phyloP scores from a whole-genome alignment of 1,140 invertebrate species.

The Gryllus bimaculatus region DNA sequence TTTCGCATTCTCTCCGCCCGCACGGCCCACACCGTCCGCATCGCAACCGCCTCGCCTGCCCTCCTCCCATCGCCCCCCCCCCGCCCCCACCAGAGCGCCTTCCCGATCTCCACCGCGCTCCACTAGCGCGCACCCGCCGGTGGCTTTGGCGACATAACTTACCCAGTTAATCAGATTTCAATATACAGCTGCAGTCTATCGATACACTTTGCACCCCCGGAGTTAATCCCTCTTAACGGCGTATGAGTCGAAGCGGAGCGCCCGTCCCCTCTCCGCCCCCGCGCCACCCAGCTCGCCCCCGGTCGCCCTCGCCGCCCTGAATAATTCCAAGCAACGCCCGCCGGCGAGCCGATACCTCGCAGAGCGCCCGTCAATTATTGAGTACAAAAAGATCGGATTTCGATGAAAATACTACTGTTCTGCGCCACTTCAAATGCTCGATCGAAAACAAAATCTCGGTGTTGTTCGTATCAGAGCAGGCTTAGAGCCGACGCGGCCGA shows the following conservation, averaged over 20 bases:
- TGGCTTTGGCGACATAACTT: conserved; percentile 1
- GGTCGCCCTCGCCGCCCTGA: not conserved
- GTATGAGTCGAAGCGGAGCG: not conserved
- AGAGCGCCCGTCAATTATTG: not conserved
- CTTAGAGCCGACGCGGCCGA: not conserved
- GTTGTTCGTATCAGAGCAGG: not conserved
- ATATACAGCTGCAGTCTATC: not conserved
- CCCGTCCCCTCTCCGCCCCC: no score
- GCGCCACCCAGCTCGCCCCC: no score
- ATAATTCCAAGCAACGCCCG: not conserved
- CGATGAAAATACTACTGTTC: not conserved
- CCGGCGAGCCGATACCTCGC: not conserved
- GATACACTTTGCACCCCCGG: not conserved
- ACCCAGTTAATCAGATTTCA: conserved; percentile 4
- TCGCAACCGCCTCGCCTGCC: not conserved
- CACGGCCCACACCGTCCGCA: not conserved
- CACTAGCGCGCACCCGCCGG: not conserved
- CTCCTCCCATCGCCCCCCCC: no score
- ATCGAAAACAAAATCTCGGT: conserved; percentile 1
- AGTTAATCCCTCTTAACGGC: conserved; percentile 3
- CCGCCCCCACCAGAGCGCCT: no score
- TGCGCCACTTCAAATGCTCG: not conserved
- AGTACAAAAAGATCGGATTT: conserved; percentile 1
- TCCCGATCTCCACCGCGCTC: not conserved
- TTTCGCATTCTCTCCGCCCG: not conserved